A percentile compares a stretch with the other conserved stretches of the same genome.
These are phyloP conservation scores for Actinostola sp. DNA, from an alignment of 92 coral and sea anemone genomes.

Conservation along the genomic window DNA sequence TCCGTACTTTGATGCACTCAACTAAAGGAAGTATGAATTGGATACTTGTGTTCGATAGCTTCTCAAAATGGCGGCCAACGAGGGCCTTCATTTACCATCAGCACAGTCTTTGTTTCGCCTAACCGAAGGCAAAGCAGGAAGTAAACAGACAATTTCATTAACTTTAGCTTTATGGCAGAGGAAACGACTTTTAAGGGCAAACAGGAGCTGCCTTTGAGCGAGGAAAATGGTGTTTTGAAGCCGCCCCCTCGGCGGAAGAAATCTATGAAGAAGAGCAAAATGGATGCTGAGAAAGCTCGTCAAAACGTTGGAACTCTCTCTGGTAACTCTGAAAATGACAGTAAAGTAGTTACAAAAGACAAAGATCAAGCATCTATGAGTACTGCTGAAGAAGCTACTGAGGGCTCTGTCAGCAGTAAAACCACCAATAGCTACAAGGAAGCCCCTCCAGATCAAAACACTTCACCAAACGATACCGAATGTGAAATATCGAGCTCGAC, in stretches of 20 bases:
- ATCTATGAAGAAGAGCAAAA: slow-evolving; percentile 20
- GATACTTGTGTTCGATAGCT: neutral
- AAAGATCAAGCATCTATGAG: neutral
- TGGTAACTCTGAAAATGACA: slow-evolving; percentile 5
- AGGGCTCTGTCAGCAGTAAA: neutral
- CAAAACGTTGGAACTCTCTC: neutral
- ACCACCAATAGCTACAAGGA: neutral
- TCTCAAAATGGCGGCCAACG: slow-evolving; percentile 32
- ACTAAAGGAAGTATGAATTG: slow-evolving; percentile 15
- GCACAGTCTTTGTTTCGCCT: neutral
- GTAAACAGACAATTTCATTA: neutral
- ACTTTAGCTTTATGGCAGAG: slow-evolving; percentile 16
- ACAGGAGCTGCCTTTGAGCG: neutral
- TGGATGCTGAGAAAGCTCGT: slow-evolving; percentile 24
- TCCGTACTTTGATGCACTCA: neutral
- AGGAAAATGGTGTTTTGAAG: slow-evolving; percentile 14
- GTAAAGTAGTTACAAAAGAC: neutral
- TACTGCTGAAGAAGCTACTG: neutral
- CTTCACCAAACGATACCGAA: neutral
- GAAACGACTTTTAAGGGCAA: slow-evolving; percentile 3
- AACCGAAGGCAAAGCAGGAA: slow-evolving; percentile 5
- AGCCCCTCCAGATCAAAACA: neutral
- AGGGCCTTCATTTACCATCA: neutral
- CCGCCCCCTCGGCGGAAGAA: slow-evolving; percentile 32
- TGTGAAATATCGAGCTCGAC: neutral